Evolutionary conservation across 2,888 invertebrate species (phyloP), one percentile per base, ranked within the genome.

Genomic region (Ectemnius lituratus): DNA sequence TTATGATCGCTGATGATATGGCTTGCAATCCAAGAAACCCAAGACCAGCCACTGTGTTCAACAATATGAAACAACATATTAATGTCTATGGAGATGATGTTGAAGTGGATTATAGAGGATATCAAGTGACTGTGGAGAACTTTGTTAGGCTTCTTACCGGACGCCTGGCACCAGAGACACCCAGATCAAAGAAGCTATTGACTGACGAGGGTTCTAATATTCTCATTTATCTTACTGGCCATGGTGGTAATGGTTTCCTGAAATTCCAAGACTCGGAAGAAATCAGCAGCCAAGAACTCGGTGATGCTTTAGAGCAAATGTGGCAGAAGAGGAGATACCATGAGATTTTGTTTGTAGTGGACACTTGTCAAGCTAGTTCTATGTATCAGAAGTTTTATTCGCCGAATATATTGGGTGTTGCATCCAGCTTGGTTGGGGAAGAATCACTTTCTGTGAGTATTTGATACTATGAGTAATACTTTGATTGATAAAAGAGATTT

Each of bases 1-100:
- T 99, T 68, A 99, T 99, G 99, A 95, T 99, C 80, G 99, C 99
- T 1, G 99, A 99, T 91, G 99, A 99, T 89, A 99, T 99, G 98
- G 99, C 99, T 0, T 99, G 99, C 88, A 99, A 99, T 92, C 95
- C 99, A 0, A 93, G 99, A 78, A 99, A 99, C 92, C 99, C 99
- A 0, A 93, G 98, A 14, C 99, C 99, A 4, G 99, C 98, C 0
- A 98, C 98, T 1, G 98, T 99, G 14, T 99, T 97, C 90, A 99
- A 99, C 90, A 99, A 99, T 91, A 98, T 98, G 18, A 97, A 98
- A 91, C 97, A 99, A 89, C 97, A 98, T 88, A 98, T 99, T 66
- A 99, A 99, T 92, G 98, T 99, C 0, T 99, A 99, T 90, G 99
- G 99, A 58, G 98, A 99, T 91, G 99, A 99, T 92, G 98, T 99